Evolutionary conservation across 1,140 invertebrate species (phyloP).

Genomic region (Papilio dardanus): DNA sequence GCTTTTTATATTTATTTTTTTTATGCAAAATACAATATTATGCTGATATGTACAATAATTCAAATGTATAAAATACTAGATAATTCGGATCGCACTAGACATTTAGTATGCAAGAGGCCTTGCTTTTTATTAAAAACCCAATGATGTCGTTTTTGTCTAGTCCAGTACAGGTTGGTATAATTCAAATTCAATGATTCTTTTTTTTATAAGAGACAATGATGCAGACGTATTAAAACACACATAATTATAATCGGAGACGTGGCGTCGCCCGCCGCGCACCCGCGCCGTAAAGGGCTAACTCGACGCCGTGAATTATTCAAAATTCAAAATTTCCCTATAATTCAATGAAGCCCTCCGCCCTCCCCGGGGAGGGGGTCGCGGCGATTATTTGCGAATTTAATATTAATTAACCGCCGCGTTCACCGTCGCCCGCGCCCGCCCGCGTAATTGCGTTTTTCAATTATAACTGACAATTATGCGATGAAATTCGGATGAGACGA

Average conservation of each 20-base stretch:
- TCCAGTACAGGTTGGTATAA: background rate
- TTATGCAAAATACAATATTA: too few species aligned
- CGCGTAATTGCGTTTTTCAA: slow-evolving; percentile 80
- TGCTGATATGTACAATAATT: too few species aligned
- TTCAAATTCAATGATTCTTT: background rate
- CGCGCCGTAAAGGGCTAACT: slow-evolving; percentile 71
- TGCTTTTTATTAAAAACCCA: background rate
- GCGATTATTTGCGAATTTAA: slow-evolving; percentile 81
- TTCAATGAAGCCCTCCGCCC: slow-evolving; percentile 68
- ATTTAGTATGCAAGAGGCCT: background rate
- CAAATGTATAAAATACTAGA: too few species aligned
- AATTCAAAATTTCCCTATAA: slow-evolving; percentile 79
- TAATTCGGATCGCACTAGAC: too few species aligned
- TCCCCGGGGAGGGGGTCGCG: slow-evolving; percentile 54
- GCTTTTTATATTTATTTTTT: too few species aligned
- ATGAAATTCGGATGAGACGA: slow-evolving; percentile 73
- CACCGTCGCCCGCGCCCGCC: slow-evolving; percentile 52
- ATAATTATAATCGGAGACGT: slow-evolving; percentile 43
- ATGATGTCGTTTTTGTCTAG: background rate
- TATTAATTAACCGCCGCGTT: slow-evolving; percentile 78
- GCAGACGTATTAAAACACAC: slow-evolving; percentile 35
- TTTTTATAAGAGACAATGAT: background rate
- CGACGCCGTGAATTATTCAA: slow-evolving; percentile 72
- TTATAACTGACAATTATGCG: slow-evolving; percentile 79
- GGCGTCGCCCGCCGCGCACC: slow-evolving; percentile 44